Evolutionary conservation across 2,113 vertebrate genomes (phyloP).

Genomic region (Oryzias curvinotus): DNA sequence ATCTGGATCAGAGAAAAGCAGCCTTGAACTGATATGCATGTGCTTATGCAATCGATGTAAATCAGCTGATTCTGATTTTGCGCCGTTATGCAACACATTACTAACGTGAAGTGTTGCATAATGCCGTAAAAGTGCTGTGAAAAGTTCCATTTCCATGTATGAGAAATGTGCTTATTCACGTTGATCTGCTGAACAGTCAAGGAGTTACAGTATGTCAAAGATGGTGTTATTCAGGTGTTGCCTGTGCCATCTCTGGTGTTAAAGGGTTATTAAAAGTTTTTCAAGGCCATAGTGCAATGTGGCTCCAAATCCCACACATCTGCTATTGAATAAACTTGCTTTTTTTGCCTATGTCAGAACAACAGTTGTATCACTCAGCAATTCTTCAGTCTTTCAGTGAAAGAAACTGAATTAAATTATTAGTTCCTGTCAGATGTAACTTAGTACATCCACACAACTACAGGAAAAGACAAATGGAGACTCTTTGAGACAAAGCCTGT

Average conservation of each 20-base stretch:
- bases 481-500: constrained; percentile 44
- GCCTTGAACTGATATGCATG: too few species aligned
- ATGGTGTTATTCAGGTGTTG: constrained; percentile 47
- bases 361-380: neutral
- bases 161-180: too few species aligned
- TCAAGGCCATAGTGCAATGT: constrained; percentile 45
- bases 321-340: constrained; percentile 17
- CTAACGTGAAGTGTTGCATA: too few species aligned
- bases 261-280: constrained; percentile 39
- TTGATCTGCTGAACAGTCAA: too few species aligned
- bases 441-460: neutral
- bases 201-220: constrained; percentile 1
- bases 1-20: too few species aligned
- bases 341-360: constrained; percentile 19
- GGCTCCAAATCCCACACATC: constrained; percentile 33
- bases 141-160: too few species aligned
- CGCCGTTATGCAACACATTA: too few species aligned
- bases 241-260: too few species aligned
- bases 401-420: constrained; percentile 18
- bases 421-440: constrained; percentile 19
- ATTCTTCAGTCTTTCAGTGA: constrained; percentile 18
- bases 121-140: too few species aligned
- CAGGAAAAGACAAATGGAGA: constrained; percentile 30
- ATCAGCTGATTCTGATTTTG: too few species aligned
- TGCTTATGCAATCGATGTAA: too few species aligned